Base-by-base conservation (phyloP, 2,888 invertebrate genomes). In the Perizoma flavofasciatum region DNA sequence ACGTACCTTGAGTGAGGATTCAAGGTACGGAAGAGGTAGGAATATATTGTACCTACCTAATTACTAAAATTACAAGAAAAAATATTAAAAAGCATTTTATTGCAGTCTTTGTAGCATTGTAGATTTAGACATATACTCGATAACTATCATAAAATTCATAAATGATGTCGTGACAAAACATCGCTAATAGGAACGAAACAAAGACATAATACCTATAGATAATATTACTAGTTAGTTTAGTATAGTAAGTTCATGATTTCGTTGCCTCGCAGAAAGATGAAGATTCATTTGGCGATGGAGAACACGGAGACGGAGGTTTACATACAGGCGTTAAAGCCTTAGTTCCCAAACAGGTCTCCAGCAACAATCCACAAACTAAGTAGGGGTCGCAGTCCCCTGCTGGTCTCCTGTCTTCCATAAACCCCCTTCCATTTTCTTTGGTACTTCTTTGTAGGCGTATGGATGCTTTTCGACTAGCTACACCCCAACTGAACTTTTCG, bases 321-420 rank as follows among this genome's bases (percentile, higher is more conserved):
- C 11, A 39, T 22, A 9, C 5, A 37, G 51, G 47, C 7, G 35
- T 32, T 9, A 35, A 10, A 41, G 47, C 51, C 34, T 61, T 66
- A 5, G 70, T 35, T 39, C 80, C 88, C 33, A 91, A 67, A 52
- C 90, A 80, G 0, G 91, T 89, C 49, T 91, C 91, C 73, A 90
- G 41, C 48, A 91, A 78, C 94, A 97, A 61, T 0, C 88, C 91
- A 72, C 90, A 89, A 37, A 89, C 89, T 0, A 76, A 61, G 57
- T 98, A 98, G 0, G 98, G 98, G 89, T 98, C 98, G 85, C 97
- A 97, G 83, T 98, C 98, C 60, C 97, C 97, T 61, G 95, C 95
- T 41, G 98, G 98, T 75, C 99, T 94, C 70, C 98, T 93, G 87
- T 99, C 99, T 90, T 99, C 99, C 74, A 99, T 93, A 81, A 98